A percentile compares a stretch with the other conserved stretches of the same genome.
phyloP scores from a whole-genome alignment of 2,113 vertebrate species.

The Cromileptes altivelis region DNA sequence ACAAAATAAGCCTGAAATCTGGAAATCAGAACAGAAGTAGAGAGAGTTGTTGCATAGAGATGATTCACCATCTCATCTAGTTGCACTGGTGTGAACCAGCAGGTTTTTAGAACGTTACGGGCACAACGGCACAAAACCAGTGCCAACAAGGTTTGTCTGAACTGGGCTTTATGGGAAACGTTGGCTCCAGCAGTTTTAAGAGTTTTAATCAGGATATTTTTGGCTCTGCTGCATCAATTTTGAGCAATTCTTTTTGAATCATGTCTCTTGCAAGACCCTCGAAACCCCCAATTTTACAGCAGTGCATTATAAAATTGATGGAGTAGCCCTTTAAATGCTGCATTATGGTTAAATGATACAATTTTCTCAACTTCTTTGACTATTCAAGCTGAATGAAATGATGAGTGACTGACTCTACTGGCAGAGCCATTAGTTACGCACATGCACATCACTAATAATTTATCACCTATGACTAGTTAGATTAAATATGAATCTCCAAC shows the following conservation, averaged over 20 bases:
- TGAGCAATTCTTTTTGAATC: background rate
- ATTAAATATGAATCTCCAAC: constrained; percentile 44
- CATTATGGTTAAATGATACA: background rate
- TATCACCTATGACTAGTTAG: background rate
- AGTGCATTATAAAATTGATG: background rate
- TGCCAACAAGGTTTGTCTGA: too few relatives aligned
- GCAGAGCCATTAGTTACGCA: constrained; percentile 29
- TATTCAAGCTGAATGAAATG: constrained; percentile 18
- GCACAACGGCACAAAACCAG: too few relatives aligned
- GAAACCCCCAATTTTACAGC: background rate
- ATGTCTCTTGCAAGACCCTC: background rate
- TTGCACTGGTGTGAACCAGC: too few relatives aligned
- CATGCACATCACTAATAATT: constrained; percentile 52
- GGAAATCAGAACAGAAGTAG: too few relatives aligned
- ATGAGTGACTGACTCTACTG: constrained; percentile 3
- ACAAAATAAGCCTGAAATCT: too few relatives aligned
- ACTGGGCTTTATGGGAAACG: background rate
- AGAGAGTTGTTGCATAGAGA: too few relatives aligned
- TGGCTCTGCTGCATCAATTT: background rate
- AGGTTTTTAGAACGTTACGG: too few relatives aligned
- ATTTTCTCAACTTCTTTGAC: constrained; percentile 1
- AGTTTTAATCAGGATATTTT: background rate
- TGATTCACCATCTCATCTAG: too few relatives aligned
- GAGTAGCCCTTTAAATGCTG: background rate
- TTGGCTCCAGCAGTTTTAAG: background rate